Evolutionary conservation across 2,888 invertebrate genomes (phyloP).

Genomic region (Spatulosminthurus flaviceps): DNA sequence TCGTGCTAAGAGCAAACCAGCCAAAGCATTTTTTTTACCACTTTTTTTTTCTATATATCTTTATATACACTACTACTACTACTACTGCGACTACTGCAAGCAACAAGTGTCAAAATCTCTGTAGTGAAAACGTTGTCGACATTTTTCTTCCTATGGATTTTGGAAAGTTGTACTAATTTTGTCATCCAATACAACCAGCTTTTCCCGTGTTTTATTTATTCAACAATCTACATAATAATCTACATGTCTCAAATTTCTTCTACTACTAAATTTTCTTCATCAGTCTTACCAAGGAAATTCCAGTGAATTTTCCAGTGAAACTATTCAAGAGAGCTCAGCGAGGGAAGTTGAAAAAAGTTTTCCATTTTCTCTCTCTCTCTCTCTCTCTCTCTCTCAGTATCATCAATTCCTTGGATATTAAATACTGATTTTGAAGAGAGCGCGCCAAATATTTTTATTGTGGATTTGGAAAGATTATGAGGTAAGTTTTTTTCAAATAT

Average conservation of each 20-base stretch:
- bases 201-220: constrained; percentile 27
- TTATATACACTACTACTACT: no score
- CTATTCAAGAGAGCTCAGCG: no score
- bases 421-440: background rate
- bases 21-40: background rate
- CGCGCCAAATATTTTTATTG: constrained; percentile 1
- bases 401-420: background rate
- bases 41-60: background rate
- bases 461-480: constrained; percentile 22
- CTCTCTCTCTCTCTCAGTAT: background rate
- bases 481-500: constrained; percentile 5
- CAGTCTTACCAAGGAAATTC: no score
- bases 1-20: constrained; percentile 16
- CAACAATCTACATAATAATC: background rate
- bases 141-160: constrained; percentile 13
- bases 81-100: no score
- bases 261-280: no score
- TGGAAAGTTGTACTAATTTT: constrained; percentile 40
- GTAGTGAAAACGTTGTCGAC: constrained; percentile 21
- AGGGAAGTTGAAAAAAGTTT: no score
- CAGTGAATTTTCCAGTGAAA: no score
- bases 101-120: constrained; percentile 24
- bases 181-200: background rate
- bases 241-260: background rate
- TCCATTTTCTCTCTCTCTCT: no score